These are phyloP conservation scores for Calephelis nemesis DNA, from an alignment of 1,140 invertebrate genomes.

Conservation along the genomic window DNA sequence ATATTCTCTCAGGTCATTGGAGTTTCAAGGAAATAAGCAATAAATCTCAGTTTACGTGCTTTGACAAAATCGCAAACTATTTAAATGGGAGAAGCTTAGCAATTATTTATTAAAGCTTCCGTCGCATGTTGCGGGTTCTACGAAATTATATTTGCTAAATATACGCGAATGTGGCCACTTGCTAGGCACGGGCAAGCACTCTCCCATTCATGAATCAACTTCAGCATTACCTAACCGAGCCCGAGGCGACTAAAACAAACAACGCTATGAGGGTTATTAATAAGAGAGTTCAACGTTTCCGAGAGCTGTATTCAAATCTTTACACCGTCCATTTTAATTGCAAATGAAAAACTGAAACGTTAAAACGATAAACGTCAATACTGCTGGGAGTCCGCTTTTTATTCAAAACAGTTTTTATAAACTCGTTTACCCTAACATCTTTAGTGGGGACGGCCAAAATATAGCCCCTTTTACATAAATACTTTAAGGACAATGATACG, in stretches of 20 bases:
- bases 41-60: constrained; percentile 14
- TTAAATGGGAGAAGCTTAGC: constrained; percentile 28
- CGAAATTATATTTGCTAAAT: constrained; percentile 70
- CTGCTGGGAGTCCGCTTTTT: constrained; percentile 4
- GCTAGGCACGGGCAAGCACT: constrained; percentile 41
- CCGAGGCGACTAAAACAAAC: constrained; percentile 69
- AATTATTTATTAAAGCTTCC: constrained; percentile 56
- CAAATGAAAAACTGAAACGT: constrained; percentile 14
- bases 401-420: constrained; percentile 16
- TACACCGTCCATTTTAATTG: constrained; percentile 20
- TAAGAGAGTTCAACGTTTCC: constrained; percentile 74
- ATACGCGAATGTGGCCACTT: constrained; percentile 50
- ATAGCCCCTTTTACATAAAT: constrained; percentile 13
- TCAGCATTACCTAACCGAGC: constrained; percentile 69
- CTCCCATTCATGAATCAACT: constrained; percentile 77
- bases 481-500: constrained; percentile 9
- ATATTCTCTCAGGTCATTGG: constrained; percentile 5
- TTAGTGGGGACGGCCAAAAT: background rate
- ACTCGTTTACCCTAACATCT: constrained; percentile 16
- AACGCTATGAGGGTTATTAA: constrained; percentile 69
- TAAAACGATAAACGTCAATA: constrained; percentile 2
- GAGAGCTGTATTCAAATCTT: constrained; percentile 34
- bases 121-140: constrained; percentile 59
- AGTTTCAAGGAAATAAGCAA: constrained; percentile 6
- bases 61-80: constrained; percentile 25